Evolutionary conservation across 2,113 vertebrate genomes (phyloP).

Genomic region (Montifringilla adamsi): DNA sequence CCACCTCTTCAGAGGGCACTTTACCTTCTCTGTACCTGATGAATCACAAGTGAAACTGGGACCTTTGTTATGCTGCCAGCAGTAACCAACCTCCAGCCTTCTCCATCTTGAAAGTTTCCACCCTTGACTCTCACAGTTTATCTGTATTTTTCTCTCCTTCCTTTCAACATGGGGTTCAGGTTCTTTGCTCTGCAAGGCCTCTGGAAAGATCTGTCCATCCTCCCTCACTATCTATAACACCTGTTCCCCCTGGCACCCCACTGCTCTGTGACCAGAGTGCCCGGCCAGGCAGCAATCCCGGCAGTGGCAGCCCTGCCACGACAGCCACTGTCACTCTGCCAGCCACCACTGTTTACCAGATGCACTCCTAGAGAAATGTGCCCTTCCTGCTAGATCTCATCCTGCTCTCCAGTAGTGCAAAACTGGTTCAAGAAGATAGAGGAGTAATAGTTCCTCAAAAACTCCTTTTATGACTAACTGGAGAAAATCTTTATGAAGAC

Average conservation of each 20-base stretch:
- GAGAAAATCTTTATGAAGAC: neutral
- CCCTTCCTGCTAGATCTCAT: neutral
- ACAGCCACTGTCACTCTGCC: neutral
- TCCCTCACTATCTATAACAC: neutral
- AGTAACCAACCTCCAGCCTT: neutral
- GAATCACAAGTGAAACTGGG: neutral
- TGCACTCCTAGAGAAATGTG: neutral
- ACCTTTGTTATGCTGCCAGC: neutral
- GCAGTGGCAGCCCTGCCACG: rapidly evolving
- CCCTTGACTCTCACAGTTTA: neutral
- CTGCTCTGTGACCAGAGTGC: neutral
- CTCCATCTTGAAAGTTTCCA: neutral
- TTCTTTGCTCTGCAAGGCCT: neutral
- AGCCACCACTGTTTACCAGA: neutral
- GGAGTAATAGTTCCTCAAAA: neutral
- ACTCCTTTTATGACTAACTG: neutral
- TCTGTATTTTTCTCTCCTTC: neutral
- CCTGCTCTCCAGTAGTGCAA: neutral
- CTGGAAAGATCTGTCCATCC: neutral
- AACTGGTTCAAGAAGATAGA: neutral
- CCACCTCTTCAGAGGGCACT: neutral
- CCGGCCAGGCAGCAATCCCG: neutral
- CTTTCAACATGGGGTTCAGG: neutral
- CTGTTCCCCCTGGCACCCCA: neutral
- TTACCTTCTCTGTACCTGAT: neutral